Evolutionary conservation across 2,888 invertebrate species (phyloP).

Genomic region (Endotricha flammealis): DNA sequence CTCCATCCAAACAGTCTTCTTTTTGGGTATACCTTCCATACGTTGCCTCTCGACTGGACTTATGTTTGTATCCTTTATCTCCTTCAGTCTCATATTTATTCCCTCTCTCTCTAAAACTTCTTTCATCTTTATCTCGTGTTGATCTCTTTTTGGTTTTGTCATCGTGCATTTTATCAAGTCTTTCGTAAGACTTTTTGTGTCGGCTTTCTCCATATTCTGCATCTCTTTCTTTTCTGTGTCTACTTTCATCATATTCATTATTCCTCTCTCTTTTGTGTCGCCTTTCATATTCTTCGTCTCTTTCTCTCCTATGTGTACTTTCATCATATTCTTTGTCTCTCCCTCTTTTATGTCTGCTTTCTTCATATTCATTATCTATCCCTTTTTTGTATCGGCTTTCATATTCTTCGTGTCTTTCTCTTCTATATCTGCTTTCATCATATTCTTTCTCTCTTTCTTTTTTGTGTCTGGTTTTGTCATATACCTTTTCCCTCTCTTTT

Average conservation of each 20-base stretch:
- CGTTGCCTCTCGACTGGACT: not conserved
- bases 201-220: not conserved
- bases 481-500: too few species aligned
- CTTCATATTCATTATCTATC: slow-evolving; percentile 1
- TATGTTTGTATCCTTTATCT: not conserved
- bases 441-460: not conserved
- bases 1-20: not conserved
- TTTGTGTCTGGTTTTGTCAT: not conserved
- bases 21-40: not conserved
- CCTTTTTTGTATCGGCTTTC: slow-evolving; percentile 2
- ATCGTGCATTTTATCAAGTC: not conserved
- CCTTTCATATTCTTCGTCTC: slow-evolving; percentile 13
- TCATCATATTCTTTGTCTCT: slow-evolving; percentile 2
- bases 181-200: not conserved
- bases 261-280: not conserved
- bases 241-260: not conserved
- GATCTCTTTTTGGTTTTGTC: not conserved
- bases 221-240: not conserved
- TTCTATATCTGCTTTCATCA: not conserved
- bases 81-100: not conserved
- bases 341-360: slow-evolving; percentile 4
- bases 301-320: slow-evolving; percentile 6
- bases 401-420: not conserved
- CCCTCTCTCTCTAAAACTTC: not conserved
- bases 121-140: not conserved